phyloP scores from a whole-genome alignment of 2,888 invertebrate species.

The Hipparchia semele region DNA sequence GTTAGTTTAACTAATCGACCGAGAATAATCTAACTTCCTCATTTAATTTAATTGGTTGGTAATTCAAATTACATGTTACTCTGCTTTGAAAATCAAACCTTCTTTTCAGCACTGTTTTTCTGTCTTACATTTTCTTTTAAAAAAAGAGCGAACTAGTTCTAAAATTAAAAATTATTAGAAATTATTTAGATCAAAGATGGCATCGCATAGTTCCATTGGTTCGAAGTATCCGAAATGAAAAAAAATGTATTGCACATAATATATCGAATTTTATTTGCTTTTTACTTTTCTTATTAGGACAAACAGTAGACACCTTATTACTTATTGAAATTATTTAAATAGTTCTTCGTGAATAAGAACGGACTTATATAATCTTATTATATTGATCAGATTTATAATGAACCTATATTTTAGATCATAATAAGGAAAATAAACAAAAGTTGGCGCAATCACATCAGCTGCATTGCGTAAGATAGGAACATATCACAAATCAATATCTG shows the following conservation, averaged over 20 bases:
- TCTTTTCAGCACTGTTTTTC: not conserved
- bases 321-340: too few relatives aligned
- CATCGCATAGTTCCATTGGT: too few relatives aligned
- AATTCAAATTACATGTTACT: too few relatives aligned
- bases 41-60: not conserved
- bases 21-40: not conserved
- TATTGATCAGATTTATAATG: not conserved
- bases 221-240: too few relatives aligned
- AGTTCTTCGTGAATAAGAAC: not conserved
- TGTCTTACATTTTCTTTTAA: too few relatives aligned
- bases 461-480: constrained; percentile 24
- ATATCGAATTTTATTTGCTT: too few relatives aligned
- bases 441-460: constrained; percentile 23
- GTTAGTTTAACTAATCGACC: not conserved
- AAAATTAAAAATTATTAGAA: too few relatives aligned
- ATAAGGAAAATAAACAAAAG: constrained; percentile 20
- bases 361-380: not conserved
- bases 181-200: too few relatives aligned
- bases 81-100: not conserved
- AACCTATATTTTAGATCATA: constrained; percentile 7
- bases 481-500: constrained; percentile 27
- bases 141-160: too few relatives aligned
- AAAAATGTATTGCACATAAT: too few relatives aligned
- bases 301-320: too few relatives aligned
- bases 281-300: too few relatives aligned